These are phyloP conservation scores for Nephrocerus scutellatus DNA, from an alignment of 2,888 invertebrate species.

Conservation along the genomic window DNA sequence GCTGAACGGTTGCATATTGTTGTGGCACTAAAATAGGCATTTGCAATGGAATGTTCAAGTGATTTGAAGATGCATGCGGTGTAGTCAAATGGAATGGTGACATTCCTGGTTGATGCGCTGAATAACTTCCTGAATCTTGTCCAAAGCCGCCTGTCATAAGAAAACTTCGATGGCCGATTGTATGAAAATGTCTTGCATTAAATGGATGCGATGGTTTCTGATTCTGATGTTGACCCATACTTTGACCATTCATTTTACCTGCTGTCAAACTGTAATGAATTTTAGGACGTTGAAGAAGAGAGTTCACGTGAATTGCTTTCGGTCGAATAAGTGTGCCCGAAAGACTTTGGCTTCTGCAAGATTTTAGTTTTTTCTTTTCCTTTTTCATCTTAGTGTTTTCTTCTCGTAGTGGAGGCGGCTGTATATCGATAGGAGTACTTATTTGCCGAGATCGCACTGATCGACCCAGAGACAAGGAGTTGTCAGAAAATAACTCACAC, in stretches of 20 bases:
- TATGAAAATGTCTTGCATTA: slow-evolving; percentile 49
- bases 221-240: slow-evolving; percentile 44
- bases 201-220: slow-evolving; percentile 25
- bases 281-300: slow-evolving; percentile 36
- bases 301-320: slow-evolving; percentile 44
- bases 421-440: slow-evolving; percentile 69
- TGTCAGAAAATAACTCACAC: slow-evolving; percentile 59
- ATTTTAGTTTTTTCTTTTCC: slow-evolving; percentile 46
- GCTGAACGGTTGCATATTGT: slow-evolving; percentile 59
- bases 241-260: slow-evolving; percentile 49
- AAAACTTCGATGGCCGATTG: slow-evolving; percentile 48
- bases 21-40: slow-evolving; percentile 51
- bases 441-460: slow-evolving; percentile 76
- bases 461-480: slow-evolving; percentile 53
- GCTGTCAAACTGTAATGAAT: slow-evolving; percentile 32
- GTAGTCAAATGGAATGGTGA: slow-evolving; percentile 35
- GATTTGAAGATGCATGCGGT: slow-evolving; percentile 30
- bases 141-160: slow-evolving; percentile 30
- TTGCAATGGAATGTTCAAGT: slow-evolving; percentile 42
- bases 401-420: slow-evolving; percentile 71
- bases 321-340: slow-evolving; percentile 48
- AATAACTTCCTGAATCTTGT: slow-evolving; percentile 29
- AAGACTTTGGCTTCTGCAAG: slow-evolving; percentile 42
- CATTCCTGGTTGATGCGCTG: slow-evolving; percentile 26
- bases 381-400: slow-evolving; percentile 56